Evolutionary conservation across 2,113 vertebrate genomes (phyloP).

Genomic region (Myodes glareolus): DNA sequence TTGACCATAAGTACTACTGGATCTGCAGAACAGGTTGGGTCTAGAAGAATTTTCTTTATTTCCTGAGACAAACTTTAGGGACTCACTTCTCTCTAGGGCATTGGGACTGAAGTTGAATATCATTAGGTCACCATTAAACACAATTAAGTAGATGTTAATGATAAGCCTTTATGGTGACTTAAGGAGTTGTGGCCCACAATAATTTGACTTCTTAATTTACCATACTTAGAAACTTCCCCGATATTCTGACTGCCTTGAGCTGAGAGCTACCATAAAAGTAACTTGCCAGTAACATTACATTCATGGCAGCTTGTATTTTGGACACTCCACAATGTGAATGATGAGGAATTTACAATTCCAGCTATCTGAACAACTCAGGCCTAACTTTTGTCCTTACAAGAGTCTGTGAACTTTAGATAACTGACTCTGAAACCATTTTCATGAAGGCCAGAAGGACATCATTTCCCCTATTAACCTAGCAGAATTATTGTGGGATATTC

Average conservation of each 20-base stretch:
- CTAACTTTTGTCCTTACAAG: background rate
- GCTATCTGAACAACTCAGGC: background rate
- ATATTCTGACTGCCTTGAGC: background rate
- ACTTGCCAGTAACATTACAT: no score
- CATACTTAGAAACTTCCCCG: background rate
- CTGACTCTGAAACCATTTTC: background rate
- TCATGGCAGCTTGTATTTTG: background rate
- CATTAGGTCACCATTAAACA: background rate
- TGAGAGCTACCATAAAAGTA: background rate
- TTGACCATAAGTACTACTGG: background rate
- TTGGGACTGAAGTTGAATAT: background rate
- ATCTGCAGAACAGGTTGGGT: background rate
- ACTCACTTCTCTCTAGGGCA: background rate
- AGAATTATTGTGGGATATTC: background rate
- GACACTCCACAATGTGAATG: background rate
- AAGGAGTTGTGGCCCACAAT: background rate
- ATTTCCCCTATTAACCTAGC: background rate
- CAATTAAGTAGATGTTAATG: background rate
- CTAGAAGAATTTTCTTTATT: background rate
- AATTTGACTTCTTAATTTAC: background rate
- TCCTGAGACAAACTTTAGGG: background rate
- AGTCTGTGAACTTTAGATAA: background rate
- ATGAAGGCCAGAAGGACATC: background rate
- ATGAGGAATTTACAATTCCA: background rate
- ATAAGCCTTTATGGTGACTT: background rate